These are phyloP conservation scores for Laticauda laticaudata DNA, from an alignment of 2,113 vertebrate species.

Conservation along the genomic window DNA sequence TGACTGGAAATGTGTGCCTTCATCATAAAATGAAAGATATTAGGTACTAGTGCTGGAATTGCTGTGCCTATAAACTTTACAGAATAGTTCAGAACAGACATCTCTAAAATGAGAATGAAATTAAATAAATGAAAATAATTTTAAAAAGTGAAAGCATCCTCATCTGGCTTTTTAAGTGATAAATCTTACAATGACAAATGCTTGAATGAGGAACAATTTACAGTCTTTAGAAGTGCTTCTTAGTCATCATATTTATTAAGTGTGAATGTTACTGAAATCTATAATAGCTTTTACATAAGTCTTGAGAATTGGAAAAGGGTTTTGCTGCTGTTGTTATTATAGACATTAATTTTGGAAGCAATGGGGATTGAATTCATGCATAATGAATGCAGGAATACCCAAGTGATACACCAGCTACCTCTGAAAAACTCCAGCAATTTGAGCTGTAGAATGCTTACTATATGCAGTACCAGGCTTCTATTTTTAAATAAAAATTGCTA, in stretches of 20 bases:
- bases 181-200: background rate
- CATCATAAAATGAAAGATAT: background rate
- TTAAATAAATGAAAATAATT: constrained; percentile 4
- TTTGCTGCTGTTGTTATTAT: background rate
- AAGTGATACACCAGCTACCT: background rate
- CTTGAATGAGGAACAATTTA: constrained; percentile 1
- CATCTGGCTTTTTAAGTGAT: background rate
- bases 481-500: background rate
- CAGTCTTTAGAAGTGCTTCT: constrained; percentile 8
- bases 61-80: background rate
- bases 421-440: constrained; percentile 28
- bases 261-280: constrained; percentile 25
- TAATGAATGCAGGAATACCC: background rate
- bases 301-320: constrained; percentile 12
- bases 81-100: background rate
- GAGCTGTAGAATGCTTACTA: constrained; percentile 7
- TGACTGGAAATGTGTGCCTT: background rate
- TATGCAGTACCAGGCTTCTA: constrained; percentile 11
- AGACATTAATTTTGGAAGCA: background rate
- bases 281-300: background rate
- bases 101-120: background rate
- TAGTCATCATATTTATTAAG: background rate
- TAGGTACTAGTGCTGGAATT: background rate
- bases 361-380: background rate
- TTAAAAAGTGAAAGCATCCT: background rate